These are phyloP conservation scores for Helobdella robusta DNA, from an alignment of 2,888 invertebrate genomes.

Conservation along the genomic window DNA sequence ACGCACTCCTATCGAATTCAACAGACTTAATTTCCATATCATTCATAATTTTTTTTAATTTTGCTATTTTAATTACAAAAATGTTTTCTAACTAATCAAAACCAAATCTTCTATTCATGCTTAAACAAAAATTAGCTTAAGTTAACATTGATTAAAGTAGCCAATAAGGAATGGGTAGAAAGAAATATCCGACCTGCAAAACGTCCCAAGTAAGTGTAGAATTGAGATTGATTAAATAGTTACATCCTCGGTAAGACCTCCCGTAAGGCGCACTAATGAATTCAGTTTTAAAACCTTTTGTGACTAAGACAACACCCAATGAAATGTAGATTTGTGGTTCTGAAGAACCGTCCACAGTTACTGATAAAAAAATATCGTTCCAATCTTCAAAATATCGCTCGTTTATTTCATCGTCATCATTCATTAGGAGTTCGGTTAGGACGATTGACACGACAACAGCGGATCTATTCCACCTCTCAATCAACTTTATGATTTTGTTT, in stretches of 20 bases:
- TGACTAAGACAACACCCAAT: slow-evolving; percentile 33
- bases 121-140: no score
- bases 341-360: slow-evolving; percentile 27
- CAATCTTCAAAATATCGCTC: slow-evolving; percentile 27
- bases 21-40: no score
- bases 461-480: no score
- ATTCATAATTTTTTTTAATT: no score
- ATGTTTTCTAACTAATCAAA: no score
- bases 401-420: slow-evolving; percentile 27
- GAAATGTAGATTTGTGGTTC: slow-evolving; percentile 33
- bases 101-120: no score
- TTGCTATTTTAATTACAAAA: no score
- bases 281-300: slow-evolving; percentile 32
- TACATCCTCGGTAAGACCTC: slow-evolving; percentile 25
- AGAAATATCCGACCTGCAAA: slow-evolving; percentile 33
- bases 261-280: slow-evolving; percentile 33
- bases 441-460: slow-evolving; percentile 27
- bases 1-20: no score
- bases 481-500: no score
- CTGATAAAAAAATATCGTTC: slow-evolving; percentile 32
- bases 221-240: slow-evolving; percentile 22
- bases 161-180: slow-evolving; percentile 37
- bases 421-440: slow-evolving; percentile 29
- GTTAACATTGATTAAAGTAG: no score
- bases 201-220: no score